These are phyloP conservation scores for Percopsis transmontana DNA, from an alignment of 2,113 vertebrate genomes.

Conservation along the genomic window DNA sequence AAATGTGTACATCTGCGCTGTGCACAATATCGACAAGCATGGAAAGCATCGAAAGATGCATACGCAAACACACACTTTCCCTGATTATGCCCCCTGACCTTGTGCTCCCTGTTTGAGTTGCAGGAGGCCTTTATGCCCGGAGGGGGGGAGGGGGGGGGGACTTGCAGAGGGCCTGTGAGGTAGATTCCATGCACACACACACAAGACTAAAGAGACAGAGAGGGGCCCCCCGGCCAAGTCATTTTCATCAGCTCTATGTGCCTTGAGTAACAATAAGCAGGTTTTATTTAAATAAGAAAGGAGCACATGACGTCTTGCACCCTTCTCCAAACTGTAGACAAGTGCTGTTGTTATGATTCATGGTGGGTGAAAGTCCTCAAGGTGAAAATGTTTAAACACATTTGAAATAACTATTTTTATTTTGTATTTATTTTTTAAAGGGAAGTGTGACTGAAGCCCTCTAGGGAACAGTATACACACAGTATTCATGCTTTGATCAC, in stretches of 20 bases:
- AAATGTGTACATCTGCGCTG: background rate
- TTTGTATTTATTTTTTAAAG: too few species aligned
- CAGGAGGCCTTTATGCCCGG: constrained; percentile 45
- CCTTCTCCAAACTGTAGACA: background rate
- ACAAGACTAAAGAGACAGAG: background rate
- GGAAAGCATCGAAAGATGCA: constrained; percentile 3
- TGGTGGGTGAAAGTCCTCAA: background rate
- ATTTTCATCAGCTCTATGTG: constrained; percentile 30
- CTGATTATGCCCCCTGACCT: constrained; percentile 63
- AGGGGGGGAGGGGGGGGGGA: constrained; percentile 27
- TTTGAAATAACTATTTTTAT: too few species aligned
- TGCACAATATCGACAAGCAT: background rate
- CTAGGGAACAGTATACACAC: too few species aligned
- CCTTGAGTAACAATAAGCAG: constrained; percentile 27
- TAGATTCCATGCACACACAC: constrained; percentile 21
- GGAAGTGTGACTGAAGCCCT: too few species aligned
- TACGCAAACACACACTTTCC: constrained; percentile 34
- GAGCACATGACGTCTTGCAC: background rate
- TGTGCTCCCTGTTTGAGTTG: constrained; percentile 44
- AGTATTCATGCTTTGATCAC: too few species aligned
- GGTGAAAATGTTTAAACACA: background rate
- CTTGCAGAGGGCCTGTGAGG: constrained; percentile 41
- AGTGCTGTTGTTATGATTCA: background rate
- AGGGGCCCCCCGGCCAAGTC: constrained; percentile 11
- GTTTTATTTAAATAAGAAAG: constrained; percentile 4